Evolutionary conservation across 2,888 invertebrate species (phyloP), one percentile per base, ranked within the genome.

Genomic region (Platypus cylindrus): DNA sequence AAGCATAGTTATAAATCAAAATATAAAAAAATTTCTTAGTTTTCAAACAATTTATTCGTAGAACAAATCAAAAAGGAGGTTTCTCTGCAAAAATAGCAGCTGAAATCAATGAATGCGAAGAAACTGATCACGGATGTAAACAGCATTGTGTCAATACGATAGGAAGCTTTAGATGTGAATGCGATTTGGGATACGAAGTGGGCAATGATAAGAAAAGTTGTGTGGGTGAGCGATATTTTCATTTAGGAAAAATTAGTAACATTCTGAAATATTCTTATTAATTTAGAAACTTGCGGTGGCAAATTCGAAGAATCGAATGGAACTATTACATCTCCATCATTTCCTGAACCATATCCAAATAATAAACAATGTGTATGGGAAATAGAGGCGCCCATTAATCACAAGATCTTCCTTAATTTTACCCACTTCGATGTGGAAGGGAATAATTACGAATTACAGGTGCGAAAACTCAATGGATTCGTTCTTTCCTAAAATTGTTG

Each of bases 361-460:
- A 84, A 89, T 47, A 95, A 95, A 65, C 85, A 85, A 59, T 97
- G 97, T 60, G 74, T 91, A 5, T 97, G 97, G 97, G 91, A 95
- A 66, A 91, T 97, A 34, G 78, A 87, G 33, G 94, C 94, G 0
- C 85, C 83, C 0, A 81, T 84, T 0, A 85, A 87, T 46, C 87
- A 91, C 57, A 73, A 86, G 43, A 94, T 97, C 48, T 91, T 93
- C 1, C 67, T 97, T 24, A 94, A 94, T 66, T 95, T 97, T 59
- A 93, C 94, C 0, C 91, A 94, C 56, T 94, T 95, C 52, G 93
- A 95, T 56, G 65, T 97, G 45, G 95, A 97, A 65, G 95, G 95
- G 14, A 89, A 89, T 54, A 87, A 90, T 58, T 73, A 73, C 45
- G 73, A 74, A 43, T 77, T 77, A 11, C 42, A 41, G 27, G 34